Evolutionary conservation across 2,888 invertebrate genomes (phyloP), one percentile per base, ranked within the genome.

Genomic region (Eugnorisma glareosa): DNA sequence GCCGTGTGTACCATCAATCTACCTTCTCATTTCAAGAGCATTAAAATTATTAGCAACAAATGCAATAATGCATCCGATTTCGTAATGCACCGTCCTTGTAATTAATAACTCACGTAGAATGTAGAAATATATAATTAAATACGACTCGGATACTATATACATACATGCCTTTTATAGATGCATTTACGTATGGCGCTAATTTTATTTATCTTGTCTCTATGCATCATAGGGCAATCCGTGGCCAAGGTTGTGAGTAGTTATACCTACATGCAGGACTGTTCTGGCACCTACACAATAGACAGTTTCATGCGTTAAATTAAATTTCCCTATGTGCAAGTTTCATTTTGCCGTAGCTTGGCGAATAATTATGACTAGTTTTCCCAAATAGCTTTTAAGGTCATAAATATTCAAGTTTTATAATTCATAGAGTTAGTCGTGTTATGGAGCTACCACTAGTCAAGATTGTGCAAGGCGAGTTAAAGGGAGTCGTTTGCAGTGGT

Each of bases 401-500:
- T 45, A 31, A 45, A 51, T 67, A 57, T 70, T 83, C 15, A 75
- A 81, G 7, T 70, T 63, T 82, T 82, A 61, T 76, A 79, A 79
- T 83, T 91, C 89, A 75, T 90, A 92, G 89, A 77, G 85, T 81
- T 67, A 86, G 77, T 75, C 77, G 77, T 67, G 86, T 66, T 40
- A 96, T 86, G 95, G 85, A 91, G 72, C 85, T 61, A 94, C 85
- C 92, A 64, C 84, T 91, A 18, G 94, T 95, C 28, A 89, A 90
- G 79, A 91, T 92, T 2, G 88, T 92, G 75, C 95, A 95, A 84
- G 97, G 97, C 11, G 87, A 88, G 63, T 85, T 97, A 75, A 92
- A 93, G 88, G 97, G 97, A 66, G 86, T 89, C 8, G 70, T 91
- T 35, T 94, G 92, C 85, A 48, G 64, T 87, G 91, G 92, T 70